Percentiles rank a stretch among this genome's conserved stretches.
Conservation (phyloP, 2,888 invertebrate genomes). For the Drosophila quinaria region DNA sequence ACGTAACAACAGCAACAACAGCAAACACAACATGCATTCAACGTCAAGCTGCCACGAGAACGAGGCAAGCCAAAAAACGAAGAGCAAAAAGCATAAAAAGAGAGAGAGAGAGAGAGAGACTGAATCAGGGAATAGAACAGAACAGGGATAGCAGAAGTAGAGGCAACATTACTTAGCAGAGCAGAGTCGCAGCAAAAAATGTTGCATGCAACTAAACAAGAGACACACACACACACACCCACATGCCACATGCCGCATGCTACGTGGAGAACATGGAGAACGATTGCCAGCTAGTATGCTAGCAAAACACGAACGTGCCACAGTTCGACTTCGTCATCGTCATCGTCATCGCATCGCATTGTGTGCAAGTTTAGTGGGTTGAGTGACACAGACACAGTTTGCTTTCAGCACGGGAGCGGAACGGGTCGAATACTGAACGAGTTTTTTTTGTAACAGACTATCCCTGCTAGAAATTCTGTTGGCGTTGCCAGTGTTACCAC, state of each 20-base stretch:
- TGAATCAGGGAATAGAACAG: conserved; percentile 14
- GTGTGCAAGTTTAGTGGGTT: conserved; percentile 79
- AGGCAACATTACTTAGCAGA: conserved; percentile 16
- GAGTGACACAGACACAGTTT: conserved; percentile 81
- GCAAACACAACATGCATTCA: conserved; percentile 40
- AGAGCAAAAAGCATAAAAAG: neutral
- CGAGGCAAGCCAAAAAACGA: neutral
- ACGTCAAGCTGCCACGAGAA: conserved; percentile 32
- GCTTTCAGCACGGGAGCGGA: conserved; percentile 61
- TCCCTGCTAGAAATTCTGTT: conserved; percentile 42
- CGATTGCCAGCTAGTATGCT: conserved; percentile 15
- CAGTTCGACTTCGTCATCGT: conserved; percentile 49
- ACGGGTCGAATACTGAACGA: conserved; percentile 59
- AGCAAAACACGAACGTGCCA: conserved; percentile 50
- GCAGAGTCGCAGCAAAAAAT: conserved; percentile 28
- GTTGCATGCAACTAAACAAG: conserved; percentile 42
- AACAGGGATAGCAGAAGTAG: conserved; percentile 7
- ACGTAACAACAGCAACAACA: conserved; percentile 23
- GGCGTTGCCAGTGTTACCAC: conserved; percentile 48
- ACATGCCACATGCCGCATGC: conserved; percentile 8
- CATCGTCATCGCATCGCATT: conserved; percentile 64
- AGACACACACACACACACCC: conserved; percentile 8
- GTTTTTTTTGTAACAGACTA: conserved; percentile 39
- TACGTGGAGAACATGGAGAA: conserved; percentile 15
- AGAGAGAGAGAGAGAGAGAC: neutral